Percentiles rank a stretch among this genome's conserved stretches.
Evolutionary conservation across 2,113 vertebrate species (phyloP).

Genomic region (Seriola rivoliana): DNA sequence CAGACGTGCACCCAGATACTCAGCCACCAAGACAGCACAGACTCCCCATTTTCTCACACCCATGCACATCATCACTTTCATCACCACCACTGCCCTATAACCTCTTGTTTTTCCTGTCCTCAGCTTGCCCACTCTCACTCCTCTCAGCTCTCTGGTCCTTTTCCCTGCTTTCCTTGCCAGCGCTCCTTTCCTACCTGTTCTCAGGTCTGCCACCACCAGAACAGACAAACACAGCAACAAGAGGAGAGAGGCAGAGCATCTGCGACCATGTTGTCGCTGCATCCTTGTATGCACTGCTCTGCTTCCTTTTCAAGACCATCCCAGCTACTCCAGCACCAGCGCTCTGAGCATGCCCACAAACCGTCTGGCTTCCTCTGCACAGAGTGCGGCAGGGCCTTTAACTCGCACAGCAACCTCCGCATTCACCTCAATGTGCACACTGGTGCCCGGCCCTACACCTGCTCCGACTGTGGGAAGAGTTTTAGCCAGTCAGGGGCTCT

Average conservation of each 20-base stretch:
- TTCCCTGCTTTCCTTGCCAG: constrained; percentile 80
- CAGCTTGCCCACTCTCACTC: constrained; percentile 57
- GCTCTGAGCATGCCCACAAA: constrained; percentile 80
- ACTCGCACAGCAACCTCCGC: constrained; percentile 88
- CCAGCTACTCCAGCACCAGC: constrained; percentile 87
- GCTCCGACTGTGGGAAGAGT: constrained; percentile 86
- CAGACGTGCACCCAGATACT: constrained; percentile 73
- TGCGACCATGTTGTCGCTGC: constrained; percentile 20
- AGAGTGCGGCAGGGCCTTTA: constrained; percentile 85
- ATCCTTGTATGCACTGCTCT: constrained; percentile 85
- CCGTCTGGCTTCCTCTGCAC: constrained; percentile 82
- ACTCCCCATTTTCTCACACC: constrained; percentile 61
- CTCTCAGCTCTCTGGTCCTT: constrained; percentile 59
- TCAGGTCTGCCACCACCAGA: constrained; percentile 73
- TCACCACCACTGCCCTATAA: constrained; percentile 81
- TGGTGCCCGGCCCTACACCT: constrained; percentile 86
- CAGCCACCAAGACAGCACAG: constrained; percentile 62
- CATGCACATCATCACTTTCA: constrained; percentile 78
- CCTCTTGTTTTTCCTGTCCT: constrained; percentile 75
- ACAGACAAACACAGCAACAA: constrained; percentile 56
- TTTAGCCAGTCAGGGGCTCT: constrained; percentile 88
- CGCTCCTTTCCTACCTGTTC: constrained; percentile 71
- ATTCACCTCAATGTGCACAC: constrained; percentile 88
- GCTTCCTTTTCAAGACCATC: constrained; percentile 83
- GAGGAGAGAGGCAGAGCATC: constrained; percentile 36